A percentile compares a stretch with the other conserved stretches of the same genome.
Evolutionary conservation across 1,140 invertebrate genomes (phyloP).

Genomic region (Diorhabda sublineata): DNA sequence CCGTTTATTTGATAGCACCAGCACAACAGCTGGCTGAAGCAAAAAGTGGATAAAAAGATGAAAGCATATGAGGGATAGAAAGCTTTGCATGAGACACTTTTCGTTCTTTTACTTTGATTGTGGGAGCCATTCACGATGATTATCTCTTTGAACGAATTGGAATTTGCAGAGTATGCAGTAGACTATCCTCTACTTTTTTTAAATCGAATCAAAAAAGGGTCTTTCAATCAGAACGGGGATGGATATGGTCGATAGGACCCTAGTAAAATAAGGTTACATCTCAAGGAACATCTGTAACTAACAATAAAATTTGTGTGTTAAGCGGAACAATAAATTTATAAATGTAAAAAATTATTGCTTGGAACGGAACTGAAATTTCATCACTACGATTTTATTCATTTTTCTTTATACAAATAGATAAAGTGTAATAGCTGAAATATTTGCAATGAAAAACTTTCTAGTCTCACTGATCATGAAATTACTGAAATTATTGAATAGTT

Average conservation of each 20-base stretch:
- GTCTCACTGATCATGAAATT: too few relatives aligned
- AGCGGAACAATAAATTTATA: too few relatives aligned
- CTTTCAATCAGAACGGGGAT: conserved; percentile 2
- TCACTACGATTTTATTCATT: too few relatives aligned
- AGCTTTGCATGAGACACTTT: conserved; percentile 21
- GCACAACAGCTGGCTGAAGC: conserved; percentile 14
- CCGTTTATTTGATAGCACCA: background rate
- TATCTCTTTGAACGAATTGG: conserved; percentile 20
- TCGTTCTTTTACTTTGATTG: conserved; percentile 31
- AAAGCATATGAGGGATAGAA: conserved; percentile 28
- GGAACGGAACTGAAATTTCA: too few relatives aligned
- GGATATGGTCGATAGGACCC: background rate
- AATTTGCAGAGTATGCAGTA: conserved; percentile 10
- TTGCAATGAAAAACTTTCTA: too few relatives aligned
- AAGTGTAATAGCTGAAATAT: too few relatives aligned
- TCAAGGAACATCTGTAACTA: background rate
- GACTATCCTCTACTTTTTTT: background rate
- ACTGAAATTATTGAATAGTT: too few relatives aligned
- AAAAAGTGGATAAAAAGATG: conserved; percentile 29
- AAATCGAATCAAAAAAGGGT: conserved; percentile 21
- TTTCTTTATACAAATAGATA: too few relatives aligned
- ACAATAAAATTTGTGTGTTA: background rate
- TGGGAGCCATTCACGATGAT: conserved; percentile 28
- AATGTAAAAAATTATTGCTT: too few relatives aligned
- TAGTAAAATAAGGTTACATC: background rate